Evolutionary conservation across 2,888 invertebrate species (phyloP), one percentile per base, ranked within the genome.

Genomic region (Pristionchus arcanus): DNA sequence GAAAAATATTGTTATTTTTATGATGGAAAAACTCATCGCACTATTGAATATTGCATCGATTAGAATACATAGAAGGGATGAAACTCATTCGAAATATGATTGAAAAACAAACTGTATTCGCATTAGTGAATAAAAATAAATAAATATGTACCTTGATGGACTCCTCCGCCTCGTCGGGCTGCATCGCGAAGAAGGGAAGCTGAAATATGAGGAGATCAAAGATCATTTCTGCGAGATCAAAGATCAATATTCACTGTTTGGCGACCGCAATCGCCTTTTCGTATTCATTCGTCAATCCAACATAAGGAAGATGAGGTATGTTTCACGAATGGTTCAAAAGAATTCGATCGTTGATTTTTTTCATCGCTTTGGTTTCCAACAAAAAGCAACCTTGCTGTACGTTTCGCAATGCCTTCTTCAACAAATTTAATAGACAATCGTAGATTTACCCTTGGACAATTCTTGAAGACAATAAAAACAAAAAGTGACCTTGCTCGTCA

Each of bases 141-240:
- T n/a, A n/a, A n/a, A n/a, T n/a, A n/a, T n/a, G n/a, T n/a, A 83
- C 83, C 83, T 83, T 83, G 53, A 83, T 53, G 25, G 83, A 83
- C 13, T 13, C 90, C 31, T 90, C 90, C 16, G 91, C 92, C 34
- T 92, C 92, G 81, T 90, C 90, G 16, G 93, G 93, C 34, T 91
- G 86, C 84, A 93, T 92, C 59, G 92, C 91, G 63, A 91, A 91
- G 90, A 92, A 92, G 31, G 93, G 91, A 1, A 93, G 91, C 90
- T 92, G 90, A 31, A 91, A 49, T 49, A 13, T 9, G 16, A 21
- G 3, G 21, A 37, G 37, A 74, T 37, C 74, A 74, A 74, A 37
- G 34, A 74, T 74, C 4, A 74, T 13, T 21, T n/a, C 5, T 25
- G 19, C 37, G 15, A 21, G 74, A 21, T 74, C 19, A 21, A 74